These are phyloP conservation scores for Macaca nemestrina DNA, from an alignment of 2,113 vertebrate genomes.

Conservation along the genomic window DNA sequence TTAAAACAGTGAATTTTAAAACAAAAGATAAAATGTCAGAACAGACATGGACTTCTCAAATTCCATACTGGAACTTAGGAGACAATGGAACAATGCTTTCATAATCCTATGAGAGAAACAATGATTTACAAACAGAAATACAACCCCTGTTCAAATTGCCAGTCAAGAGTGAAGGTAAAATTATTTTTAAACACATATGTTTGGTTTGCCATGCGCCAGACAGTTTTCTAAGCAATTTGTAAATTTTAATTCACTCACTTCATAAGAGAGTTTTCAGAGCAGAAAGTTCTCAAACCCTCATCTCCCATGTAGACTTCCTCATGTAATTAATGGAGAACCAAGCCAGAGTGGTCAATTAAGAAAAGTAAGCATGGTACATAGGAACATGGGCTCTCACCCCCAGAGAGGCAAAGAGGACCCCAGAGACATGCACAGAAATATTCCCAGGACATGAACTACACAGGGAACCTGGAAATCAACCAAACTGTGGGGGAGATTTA, in stretches of 20 bases:
- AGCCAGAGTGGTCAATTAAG: not conserved
- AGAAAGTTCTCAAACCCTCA: not conserved
- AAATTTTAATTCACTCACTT: not conserved
- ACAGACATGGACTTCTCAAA: not conserved
- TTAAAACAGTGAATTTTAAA: not conserved
- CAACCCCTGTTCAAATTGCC: not conserved
- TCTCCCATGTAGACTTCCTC: not conserved
- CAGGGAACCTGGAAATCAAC: not conserved
- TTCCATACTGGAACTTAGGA: not conserved
- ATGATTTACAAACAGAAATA: not conserved
- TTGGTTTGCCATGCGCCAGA: not conserved
- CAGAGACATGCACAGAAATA: not conserved
- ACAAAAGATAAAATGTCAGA: not conserved
- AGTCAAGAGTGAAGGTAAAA: not conserved
- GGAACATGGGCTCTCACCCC: not conserved
- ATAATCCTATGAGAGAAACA: not conserved
- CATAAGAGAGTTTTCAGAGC: not conserved
- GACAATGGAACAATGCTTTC: not conserved
- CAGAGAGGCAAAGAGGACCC: not conserved
- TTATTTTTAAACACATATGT: not conserved
- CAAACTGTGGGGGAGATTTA: not conserved
- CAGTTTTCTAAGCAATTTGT: not conserved
- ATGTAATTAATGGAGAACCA: not conserved
- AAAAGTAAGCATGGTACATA: fast-evolving
- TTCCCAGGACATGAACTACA: not conserved